Evolutionary conservation across 2,888 invertebrate species (phyloP).

Genomic region (Lycia hirtaria): DNA sequence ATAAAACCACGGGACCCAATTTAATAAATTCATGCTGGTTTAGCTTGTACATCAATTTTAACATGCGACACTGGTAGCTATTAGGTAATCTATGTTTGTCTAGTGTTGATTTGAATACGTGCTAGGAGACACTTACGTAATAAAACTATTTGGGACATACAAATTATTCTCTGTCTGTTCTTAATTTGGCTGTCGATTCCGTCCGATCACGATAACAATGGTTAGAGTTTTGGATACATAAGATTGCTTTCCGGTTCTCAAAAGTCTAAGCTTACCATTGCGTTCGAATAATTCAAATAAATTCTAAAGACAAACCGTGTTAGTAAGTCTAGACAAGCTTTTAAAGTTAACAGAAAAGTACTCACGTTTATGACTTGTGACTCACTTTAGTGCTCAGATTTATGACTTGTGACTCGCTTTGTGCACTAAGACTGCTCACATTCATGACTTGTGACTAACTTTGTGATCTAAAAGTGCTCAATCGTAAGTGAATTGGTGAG

Average conservation of each 20-base stretch:
- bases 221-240: neutral
- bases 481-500: too few species aligned
- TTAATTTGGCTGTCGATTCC: conserved; percentile 1
- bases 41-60: conserved; percentile 10
- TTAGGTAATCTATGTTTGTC: conserved; percentile 31
- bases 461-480: too few species aligned
- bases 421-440: too few species aligned
- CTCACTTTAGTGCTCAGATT: too few species aligned
- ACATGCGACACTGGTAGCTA: conserved; percentile 26
- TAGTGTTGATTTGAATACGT: conserved; percentile 27
- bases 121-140: conserved; percentile 21
- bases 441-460: too few species aligned
- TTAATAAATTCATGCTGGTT: neutral
- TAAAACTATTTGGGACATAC: conserved; percentile 12
- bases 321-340: too few species aligned
- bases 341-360: too few species aligned
- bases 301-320: too few species aligned
- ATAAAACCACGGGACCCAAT: neutral
- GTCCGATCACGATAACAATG: neutral
- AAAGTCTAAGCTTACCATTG: neutral
- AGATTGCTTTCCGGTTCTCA: neutral
- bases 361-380: too few species aligned
- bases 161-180: conserved; percentile 5
- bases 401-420: too few species aligned
- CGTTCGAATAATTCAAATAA: too few species aligned